phyloP scores from a whole-genome alignment of 35 echinoderm and acorn worm species.

The Holothuria glaberrima region DNA sequence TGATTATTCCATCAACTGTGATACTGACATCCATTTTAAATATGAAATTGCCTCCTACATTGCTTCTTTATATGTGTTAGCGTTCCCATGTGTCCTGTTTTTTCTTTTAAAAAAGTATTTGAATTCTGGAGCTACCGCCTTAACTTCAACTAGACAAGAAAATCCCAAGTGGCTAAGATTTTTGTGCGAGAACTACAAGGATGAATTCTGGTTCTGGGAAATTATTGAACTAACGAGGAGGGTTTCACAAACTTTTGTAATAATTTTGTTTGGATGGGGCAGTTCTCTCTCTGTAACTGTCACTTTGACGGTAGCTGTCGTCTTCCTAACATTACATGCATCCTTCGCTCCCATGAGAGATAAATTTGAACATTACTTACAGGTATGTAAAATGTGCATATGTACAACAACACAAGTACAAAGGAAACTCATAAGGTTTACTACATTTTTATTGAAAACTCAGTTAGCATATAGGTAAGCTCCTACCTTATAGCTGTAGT shows the following conservation, averaged over 20 bases:
- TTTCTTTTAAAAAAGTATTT: background rate
- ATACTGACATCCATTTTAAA: background rate
- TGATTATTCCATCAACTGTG: conserved; percentile 51
- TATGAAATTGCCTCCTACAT: conserved; percentile 14
- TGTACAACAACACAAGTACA: too few species aligned
- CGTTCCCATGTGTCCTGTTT: conserved; percentile 34
- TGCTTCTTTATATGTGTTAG: conserved; percentile 19
- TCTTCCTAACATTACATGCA: conserved; percentile 27
- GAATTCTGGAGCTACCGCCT: background rate
- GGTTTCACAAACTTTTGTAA: conserved; percentile 22
- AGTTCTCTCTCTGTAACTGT: too few species aligned
- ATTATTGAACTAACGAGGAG: conserved; percentile 55
- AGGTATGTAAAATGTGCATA: background rate
- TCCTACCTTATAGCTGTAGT: too few species aligned
- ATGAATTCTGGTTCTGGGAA: conserved; percentile 68
- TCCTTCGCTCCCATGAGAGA: too few species aligned
- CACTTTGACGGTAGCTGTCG: conserved; percentile 34
- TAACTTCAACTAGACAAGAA: too few species aligned
- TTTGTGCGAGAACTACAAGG: too few species aligned
- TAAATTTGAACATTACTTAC: too few species aligned
- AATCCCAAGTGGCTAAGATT: conserved; percentile 31
- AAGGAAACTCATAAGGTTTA: too few species aligned
- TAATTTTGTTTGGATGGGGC: too few species aligned
- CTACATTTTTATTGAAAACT: too few species aligned
- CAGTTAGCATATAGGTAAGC: too few species aligned